A percentile compares a stretch with the other conserved stretches of the same genome.
phyloP scores from a whole-genome alignment of 2,113 vertebrate genomes.

The Hypomesus transpacificus region DNA sequence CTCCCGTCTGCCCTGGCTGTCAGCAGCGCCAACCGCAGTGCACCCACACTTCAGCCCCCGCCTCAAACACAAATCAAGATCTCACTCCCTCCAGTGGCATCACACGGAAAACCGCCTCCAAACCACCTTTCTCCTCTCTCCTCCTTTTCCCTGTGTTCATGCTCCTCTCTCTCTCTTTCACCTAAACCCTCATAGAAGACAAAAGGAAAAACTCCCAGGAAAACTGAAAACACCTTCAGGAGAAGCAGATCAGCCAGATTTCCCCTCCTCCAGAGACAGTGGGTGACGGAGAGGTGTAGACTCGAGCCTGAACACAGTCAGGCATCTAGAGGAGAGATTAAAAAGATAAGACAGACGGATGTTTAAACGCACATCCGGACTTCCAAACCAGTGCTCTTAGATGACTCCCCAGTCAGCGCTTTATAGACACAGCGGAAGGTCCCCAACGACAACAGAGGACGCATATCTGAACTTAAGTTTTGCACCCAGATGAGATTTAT shows the following conservation, averaged over 20 bases:
- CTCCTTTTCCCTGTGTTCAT: background rate
- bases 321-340: too few species aligned
- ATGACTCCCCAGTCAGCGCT: too few species aligned
- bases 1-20: background rate
- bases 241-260: too few species aligned
- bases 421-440: background rate
- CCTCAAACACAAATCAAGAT: background rate
- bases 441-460: background rate
- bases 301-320: too few species aligned
- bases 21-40: background rate
- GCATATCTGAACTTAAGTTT: background rate
- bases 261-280: too few species aligned
- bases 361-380: too few species aligned
- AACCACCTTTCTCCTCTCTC: background rate
- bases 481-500: conserved; percentile 50
- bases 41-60: background rate
- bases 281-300: too few species aligned
- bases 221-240: too few species aligned
- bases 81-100: background rate
- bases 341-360: too few species aligned
- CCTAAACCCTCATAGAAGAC: too few species aligned
- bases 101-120: conserved; percentile 5
- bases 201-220: background rate
- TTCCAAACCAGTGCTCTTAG: too few species aligned
- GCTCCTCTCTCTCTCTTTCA: background rate